A percentile compares a stretch with the other conserved stretches of the same genome.
Conservation (phyloP, 2,113 vertebrate genomes). For the Cavia aperea region DNA sequence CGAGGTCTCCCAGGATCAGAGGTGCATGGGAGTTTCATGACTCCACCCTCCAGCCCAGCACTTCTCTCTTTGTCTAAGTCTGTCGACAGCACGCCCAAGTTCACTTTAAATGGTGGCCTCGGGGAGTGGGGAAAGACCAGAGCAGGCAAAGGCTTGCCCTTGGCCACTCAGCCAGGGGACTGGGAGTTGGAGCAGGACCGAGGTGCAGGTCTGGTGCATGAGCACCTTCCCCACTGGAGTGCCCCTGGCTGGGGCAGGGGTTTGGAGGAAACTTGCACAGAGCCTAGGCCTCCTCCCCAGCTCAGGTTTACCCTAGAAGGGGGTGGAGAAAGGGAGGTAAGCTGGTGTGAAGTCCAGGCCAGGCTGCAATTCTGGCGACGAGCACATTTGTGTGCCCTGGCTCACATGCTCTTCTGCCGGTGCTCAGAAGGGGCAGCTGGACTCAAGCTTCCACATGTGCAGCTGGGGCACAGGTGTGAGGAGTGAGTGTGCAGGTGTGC, state of each 20-base stretch:
- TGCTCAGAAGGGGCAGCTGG: rapidly evolving
- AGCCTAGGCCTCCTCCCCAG: not conserved
- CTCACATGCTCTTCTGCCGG: rapidly evolving
- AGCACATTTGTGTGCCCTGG: rapidly evolving
- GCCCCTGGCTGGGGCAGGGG: not conserved
- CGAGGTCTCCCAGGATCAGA: not conserved
- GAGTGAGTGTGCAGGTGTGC: not conserved
- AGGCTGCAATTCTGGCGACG: not conserved
- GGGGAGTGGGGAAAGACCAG: not conserved
- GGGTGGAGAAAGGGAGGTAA: not conserved
- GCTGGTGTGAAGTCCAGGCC: not conserved
- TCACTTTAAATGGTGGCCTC: not conserved
- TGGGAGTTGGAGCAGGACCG: not conserved
- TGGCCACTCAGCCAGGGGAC: not conserved
- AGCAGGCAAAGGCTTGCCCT: not conserved
- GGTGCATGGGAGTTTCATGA: not conserved
- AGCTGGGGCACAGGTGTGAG: not conserved
- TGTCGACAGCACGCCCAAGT: not conserved
- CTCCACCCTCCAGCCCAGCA: not conserved
- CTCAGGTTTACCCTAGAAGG: not conserved
- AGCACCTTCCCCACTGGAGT: not conserved
- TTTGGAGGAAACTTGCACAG: not conserved
- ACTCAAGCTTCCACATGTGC: rapidly evolving
- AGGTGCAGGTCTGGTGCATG: not conserved
- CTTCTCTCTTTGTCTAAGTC: not conserved